phyloP scores from a whole-genome alignment of 2,113 vertebrate genomes.

The Solea senegalensis region DNA sequence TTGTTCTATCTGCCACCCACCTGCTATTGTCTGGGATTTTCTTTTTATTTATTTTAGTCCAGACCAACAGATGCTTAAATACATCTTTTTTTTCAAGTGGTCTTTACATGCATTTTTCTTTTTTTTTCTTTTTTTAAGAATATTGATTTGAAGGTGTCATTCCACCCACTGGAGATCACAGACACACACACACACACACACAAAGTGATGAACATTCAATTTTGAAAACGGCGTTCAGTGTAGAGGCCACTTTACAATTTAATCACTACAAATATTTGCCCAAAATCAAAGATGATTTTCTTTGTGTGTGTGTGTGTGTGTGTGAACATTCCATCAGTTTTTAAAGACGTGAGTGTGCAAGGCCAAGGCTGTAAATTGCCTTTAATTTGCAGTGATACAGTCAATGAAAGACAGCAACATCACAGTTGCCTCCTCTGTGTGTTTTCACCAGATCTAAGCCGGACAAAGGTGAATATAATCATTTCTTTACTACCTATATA shows the following conservation, averaged over 20 bases:
- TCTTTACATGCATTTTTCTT: background rate
- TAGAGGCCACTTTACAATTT: background rate
- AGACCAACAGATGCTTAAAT: constrained; percentile 9
- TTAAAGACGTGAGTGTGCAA: background rate
- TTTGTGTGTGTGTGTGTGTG: background rate
- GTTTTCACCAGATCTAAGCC: background rate
- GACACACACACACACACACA: background rate
- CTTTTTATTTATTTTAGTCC: constrained; percentile 8
- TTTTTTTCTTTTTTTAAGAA: background rate
- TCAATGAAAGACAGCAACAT: background rate
- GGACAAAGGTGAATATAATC: background rate
- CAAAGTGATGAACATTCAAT: no score
- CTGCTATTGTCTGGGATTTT: constrained; percentile 18
- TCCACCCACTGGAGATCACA: constrained; percentile 5
- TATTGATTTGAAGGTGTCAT: constrained; percentile 29
- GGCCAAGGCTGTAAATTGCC: background rate
- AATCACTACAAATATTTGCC: background rate
- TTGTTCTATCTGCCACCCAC: constrained; percentile 4
- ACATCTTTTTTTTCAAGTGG: background rate
- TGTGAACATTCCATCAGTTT: background rate
- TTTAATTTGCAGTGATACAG: background rate
- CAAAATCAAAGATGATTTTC: background rate
- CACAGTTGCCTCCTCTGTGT: background rate
- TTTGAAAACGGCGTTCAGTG: background rate
- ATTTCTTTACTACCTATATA: background rate